These are phyloP conservation scores for Falcunculus frontatus DNA, from an alignment of 2,113 vertebrate species.

Conservation along the genomic window DNA sequence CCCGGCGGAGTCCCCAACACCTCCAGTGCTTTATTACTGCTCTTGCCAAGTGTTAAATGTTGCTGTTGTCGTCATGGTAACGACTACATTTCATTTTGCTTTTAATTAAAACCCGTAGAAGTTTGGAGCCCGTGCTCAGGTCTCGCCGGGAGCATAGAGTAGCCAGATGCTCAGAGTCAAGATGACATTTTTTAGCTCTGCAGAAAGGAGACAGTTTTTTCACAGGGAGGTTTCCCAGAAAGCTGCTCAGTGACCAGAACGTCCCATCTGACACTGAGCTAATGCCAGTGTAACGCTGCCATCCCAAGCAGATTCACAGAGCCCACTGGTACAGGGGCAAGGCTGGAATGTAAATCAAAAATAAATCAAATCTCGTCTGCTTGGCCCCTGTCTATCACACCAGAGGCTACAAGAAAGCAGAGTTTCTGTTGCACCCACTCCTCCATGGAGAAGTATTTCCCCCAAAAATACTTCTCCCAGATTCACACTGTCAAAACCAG, in stretches of 20 bases:
- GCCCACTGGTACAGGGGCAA: neutral
- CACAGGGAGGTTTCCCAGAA: neutral
- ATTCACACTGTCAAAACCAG: neutral
- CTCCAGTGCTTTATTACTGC: neutral
- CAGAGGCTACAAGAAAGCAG: neutral
- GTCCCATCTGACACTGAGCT: neutral
- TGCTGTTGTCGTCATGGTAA: neutral
- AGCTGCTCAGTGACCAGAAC: neutral
- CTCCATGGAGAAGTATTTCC: neutral
- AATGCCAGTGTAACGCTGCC: neutral
- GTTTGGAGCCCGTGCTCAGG: neutral
- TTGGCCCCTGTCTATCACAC: accelerated
- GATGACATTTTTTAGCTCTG: neutral
- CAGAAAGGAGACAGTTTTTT: neutral
- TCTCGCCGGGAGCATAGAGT: neutral
- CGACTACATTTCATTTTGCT: neutral
- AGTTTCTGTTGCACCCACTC: neutral
- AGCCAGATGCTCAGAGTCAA: neutral
- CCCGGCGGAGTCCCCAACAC: neutral
- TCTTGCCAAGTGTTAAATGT: conserved; percentile 18
- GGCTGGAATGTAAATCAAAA: neutral
- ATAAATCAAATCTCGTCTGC: neutral
- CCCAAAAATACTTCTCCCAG: neutral
- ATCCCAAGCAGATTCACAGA: neutral
- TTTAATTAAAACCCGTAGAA: conserved; percentile 10